Percentiles rank a stretch among this genome's conserved stretches.
phyloP scores from a whole-genome alignment of 2,797 vertebrate genomes.

The Vireo griseus region DNA sequence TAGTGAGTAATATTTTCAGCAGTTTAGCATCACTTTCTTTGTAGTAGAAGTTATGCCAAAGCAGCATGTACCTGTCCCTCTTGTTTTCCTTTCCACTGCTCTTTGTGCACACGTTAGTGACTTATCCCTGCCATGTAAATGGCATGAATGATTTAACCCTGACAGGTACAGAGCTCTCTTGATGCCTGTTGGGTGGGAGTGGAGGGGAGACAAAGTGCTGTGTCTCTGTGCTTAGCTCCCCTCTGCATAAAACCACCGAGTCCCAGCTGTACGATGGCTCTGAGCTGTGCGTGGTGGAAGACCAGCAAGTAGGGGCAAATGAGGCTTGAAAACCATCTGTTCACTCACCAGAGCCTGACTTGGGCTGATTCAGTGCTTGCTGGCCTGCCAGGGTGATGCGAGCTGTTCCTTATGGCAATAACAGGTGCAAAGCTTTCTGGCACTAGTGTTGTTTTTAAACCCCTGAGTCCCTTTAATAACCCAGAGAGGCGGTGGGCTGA shows the following conservation, averaged over 20 bases:
- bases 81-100: not conserved
- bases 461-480: not conserved
- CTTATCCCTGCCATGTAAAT: not conserved
- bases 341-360: not conserved
- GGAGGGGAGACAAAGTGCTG: not conserved
- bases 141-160: not conserved
- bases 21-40: not conserved
- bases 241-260: not conserved
- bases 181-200: not conserved
- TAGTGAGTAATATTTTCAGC: not conserved
- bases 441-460: not conserved
- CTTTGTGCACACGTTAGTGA: not conserved
- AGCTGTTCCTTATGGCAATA: not conserved
- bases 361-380: not conserved
- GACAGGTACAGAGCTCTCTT: not conserved
- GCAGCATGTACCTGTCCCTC: fast-evolving
- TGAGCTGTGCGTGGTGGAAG: not conserved
- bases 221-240: not conserved
- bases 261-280: fast-evolving
- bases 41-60: not conserved
- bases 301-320: not conserved
- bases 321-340: slow-evolving; percentile 48
- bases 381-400: not conserved
- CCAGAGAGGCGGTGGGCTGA: not conserved
- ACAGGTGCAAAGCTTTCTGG: not conserved